Conservation (phyloP, 2,113 vertebrate genomes). For the Stomatorhinus ivindoensis region DNA sequence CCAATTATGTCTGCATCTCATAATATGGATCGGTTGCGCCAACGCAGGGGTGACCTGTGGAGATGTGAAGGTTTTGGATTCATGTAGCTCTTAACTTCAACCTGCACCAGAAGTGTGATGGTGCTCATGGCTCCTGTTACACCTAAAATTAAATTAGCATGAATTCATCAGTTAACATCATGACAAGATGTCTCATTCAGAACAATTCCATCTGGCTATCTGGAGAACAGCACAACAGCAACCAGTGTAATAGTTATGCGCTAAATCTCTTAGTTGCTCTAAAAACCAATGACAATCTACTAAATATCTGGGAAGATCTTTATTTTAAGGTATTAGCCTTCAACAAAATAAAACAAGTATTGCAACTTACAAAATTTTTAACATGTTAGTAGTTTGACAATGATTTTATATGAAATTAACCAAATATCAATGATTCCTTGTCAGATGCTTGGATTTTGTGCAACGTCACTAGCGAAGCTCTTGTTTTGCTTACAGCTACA, state of each 20-base stretch:
- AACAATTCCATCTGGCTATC: conserved; percentile 1
- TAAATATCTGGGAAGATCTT: not conserved
- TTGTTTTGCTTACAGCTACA: not conserved
- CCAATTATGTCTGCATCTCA: conserved; percentile 54
- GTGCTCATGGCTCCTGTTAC: not conserved
- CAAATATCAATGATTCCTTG: not conserved
- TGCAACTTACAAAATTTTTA: not conserved
- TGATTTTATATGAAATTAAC: not conserved
- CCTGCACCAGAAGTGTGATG: conserved; percentile 13
- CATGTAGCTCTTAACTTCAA: conserved; percentile 35
- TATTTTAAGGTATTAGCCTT: not conserved
- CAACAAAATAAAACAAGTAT: not conserved
- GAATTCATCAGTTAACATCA: conserved; percentile 11
- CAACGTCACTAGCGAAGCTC: not conserved
- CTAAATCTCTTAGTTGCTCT: not conserved
- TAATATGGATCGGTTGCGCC: conserved; percentile 51
- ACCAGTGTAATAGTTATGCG: not conserved
- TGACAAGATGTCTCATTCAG: not conserved
- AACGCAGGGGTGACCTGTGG: conserved; percentile 40
- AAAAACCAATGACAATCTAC: not conserved
- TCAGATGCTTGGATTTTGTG: not conserved
- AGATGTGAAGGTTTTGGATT: conserved; percentile 40
- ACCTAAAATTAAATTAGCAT: conserved; percentile 29
- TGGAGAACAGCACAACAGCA: not conserved
- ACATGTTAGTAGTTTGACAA: not conserved